Conservation (phyloP, 2,888 invertebrate species). For the Microctonus hyperodae region DNA sequence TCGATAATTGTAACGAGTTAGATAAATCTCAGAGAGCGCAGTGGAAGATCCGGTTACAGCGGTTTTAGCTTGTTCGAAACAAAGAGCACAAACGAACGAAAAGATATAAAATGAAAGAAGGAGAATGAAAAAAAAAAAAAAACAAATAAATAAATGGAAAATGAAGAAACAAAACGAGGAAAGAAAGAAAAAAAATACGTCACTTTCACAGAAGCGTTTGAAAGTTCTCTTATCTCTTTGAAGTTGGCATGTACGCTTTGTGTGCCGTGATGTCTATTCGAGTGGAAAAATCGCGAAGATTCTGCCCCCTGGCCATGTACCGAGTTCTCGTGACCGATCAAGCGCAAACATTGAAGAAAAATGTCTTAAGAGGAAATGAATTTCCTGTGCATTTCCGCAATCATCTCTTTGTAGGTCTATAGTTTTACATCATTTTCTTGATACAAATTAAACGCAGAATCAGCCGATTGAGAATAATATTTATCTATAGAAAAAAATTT, state of each 20-base stretch:
- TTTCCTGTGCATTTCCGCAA: constrained; percentile 18
- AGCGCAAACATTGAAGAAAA: constrained; percentile 24
- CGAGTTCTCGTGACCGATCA: constrained; percentile 17
- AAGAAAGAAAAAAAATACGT: background rate
- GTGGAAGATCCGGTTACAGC: constrained; percentile 36
- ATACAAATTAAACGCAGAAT: background rate
- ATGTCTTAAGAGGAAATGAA: constrained; percentile 21
- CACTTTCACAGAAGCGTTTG: constrained; percentile 4
- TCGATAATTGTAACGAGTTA: constrained; percentile 32
- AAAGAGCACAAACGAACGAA: constrained; percentile 4
- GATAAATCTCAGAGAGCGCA: constrained; percentile 32
- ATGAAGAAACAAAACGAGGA: background rate
- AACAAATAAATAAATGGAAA: background rate
- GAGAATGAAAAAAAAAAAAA: constrained; percentile 2
- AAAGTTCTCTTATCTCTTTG: constrained; percentile 12
- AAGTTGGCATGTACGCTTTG: constrained; percentile 1
- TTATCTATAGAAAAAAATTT: too few species aligned
- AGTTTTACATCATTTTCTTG: background rate
- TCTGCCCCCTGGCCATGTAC: constrained; percentile 19
- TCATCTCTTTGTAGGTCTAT: background rate
- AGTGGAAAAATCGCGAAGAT: constrained; percentile 24
- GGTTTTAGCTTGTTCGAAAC: constrained; percentile 21
- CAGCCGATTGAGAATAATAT: too few species aligned
- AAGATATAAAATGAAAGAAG: background rate
- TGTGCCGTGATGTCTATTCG: constrained; percentile 20